Conservation (phyloP, 2,113 vertebrate genomes). For the Vanacampus margaritifer region DNA sequence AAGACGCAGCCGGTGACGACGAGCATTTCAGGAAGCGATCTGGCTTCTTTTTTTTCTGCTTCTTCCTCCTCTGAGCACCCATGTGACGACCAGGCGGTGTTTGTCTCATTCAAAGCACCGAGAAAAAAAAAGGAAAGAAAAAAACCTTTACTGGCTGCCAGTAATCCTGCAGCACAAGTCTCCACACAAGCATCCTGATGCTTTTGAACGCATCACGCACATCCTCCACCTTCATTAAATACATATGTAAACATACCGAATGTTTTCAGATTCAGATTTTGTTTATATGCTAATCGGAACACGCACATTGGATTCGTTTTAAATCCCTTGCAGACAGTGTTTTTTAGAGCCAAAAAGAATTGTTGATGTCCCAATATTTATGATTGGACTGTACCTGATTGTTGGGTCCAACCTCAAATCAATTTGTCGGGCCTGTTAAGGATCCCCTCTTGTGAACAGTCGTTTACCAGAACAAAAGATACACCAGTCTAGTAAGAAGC, state of each 20-base stretch:
- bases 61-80: conserved; percentile 44
- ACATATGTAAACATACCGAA: background rate
- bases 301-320: no score
- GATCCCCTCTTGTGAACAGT: no score
- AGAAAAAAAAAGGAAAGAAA: background rate
- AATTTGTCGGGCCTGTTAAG: no score
- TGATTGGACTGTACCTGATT: no score
- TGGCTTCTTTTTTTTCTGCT: conserved; percentile 9
- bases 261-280: background rate
- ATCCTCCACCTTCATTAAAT: background rate
- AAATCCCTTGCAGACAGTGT: no score
- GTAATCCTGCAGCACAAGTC: conserved; percentile 39
- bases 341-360: no score
- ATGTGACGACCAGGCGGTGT: conserved; percentile 66
- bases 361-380: no score
- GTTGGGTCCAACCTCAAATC: no score
- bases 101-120: conserved; percentile 59
- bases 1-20: conserved; percentile 25
- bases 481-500: no score
- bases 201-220: background rate
- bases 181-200: no score
- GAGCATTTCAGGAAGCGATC: conserved; percentile 74
- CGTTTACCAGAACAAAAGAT: no score
- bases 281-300: no score
- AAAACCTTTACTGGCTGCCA: conserved; percentile 27